Base-by-base conservation (phyloP, 2,888 invertebrate genomes). In the Girardia tigrina region DNA sequence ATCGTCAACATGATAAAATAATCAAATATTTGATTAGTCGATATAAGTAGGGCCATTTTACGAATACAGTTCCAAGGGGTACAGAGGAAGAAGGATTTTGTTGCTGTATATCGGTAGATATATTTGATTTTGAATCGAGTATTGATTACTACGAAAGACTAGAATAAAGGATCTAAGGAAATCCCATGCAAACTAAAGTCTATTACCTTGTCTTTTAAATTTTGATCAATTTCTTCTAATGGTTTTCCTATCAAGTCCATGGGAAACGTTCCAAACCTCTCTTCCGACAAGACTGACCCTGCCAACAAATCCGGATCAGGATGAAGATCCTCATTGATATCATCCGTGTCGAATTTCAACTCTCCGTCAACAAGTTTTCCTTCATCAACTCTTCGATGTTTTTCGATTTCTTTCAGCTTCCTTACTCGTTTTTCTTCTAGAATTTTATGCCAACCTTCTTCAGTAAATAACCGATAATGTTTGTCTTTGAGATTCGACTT, bases 131-230 rank as follows among this genome's bases (percentile, higher is more conserved):
- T 89, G 86, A 93, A 93, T 81, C 93, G 88, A 85, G 92, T 92
- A 78, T 93, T 92, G 79, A 94, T 92, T 86, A 94, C 92, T 86
- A 94, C 93, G 87, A 94, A 94, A 77, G 94, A 93, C 94, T 94
- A 90, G 70, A 81, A 70, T 70, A 23, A 20, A 14, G 6, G 6
- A 23, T 74, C 14, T 74, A 12, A 69, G n/a, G 28, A 16, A n/a
- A 26, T 69, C n/a, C 16, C n/a, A n/a, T n/a, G n/a, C n/a, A n/a
- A n/a, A n/a, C n/a, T n/a, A n/a, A n/a, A 4, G 23, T 56, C 4
- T 2, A 20, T 70, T 36, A 94, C 94, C 91, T 94, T 93, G 85
- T 94, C 93, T 84, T 91, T 92, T 84, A 94, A 92, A 85, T 92
- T 91, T 85, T 90, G 91, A 87, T 94, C 94, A 84, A 94, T 91